Evolutionary conservation across 2,888 invertebrate genomes (phyloP), one percentile per base, ranked within the genome.

Genomic region (Eupeodes latifasciatus): DNA sequence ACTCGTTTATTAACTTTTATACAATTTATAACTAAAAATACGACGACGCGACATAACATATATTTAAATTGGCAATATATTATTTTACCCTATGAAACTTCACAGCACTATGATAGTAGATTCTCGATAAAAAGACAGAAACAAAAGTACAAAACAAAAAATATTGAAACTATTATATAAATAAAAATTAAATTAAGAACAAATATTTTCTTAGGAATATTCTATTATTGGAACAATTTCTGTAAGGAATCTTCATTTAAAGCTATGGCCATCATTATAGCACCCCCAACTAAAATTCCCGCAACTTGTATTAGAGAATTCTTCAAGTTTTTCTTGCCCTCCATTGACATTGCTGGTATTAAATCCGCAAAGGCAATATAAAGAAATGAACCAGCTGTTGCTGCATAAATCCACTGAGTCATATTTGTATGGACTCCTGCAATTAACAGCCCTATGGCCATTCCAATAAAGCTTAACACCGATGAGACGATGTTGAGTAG

Each of bases 321-420:
- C 72, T 95, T 92, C 79, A 94, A 93, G 91, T 95, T 95, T 2
- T 94, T 94, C 90, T 94, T 93, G 91, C 94, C 94, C 91, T 94
- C 94, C 88, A 94, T 93, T 91, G 95, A 94, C 92, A 95, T 94
- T 93, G 95, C 95, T 7, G 95, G 95, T 79, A 97, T 96, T 94
- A 97, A 94, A 93, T 97, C 97, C 1, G 97, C 96, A 76, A 97
- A 94, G 5, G 97, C 96, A 85, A 97, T 96, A 91, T 97, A 97
- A 16, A 97, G 94, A 92, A 97, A 97, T 77, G 96, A 96, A 4
- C 97, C 97, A 6, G 96, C 97, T 4, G 97, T 96, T 11, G 95
- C 95, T 2, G 97, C 96, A 92, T 97, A 97, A 81, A 97, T 96
- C 96, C 97, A 97, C 87, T 95, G 95, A 0, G 96, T 96, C 78